These are phyloP conservation scores for Narcine bancroftii DNA, from an alignment of 2,113 vertebrate genomes.

Conservation along the genomic window DNA sequence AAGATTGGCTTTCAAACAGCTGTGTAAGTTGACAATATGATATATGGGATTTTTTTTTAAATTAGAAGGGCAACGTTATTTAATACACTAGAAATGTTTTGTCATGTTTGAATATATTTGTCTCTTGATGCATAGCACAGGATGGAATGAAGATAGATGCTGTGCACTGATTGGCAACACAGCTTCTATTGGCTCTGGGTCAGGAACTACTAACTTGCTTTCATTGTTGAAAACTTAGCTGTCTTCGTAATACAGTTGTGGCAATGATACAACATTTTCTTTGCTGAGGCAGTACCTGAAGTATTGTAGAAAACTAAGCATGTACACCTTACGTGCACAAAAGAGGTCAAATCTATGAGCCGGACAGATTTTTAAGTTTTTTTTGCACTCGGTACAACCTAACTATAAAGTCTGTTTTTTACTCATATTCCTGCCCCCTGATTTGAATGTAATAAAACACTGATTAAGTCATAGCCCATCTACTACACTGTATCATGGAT, in stretches of 20 bases:
- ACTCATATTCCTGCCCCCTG: neutral
- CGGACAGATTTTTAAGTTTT: neutral
- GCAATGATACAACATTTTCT: neutral
- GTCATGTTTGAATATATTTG: neutral
- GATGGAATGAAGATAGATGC: slow-evolving; percentile 6
- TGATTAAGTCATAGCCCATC: neutral
- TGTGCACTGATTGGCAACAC: neutral
- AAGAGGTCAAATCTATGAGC: neutral
- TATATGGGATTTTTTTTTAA: slow-evolving; percentile 19
- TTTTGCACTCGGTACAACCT: neutral
- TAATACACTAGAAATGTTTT: slow-evolving; percentile 3
- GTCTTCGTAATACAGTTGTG: neutral
- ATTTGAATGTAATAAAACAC: neutral
- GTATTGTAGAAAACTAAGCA: neutral
- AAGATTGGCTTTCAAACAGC: slow-evolving; percentile 24
- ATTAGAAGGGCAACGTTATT: slow-evolving; percentile 15
- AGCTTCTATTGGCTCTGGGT: neutral
- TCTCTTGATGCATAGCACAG: neutral
- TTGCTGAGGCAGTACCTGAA: neutral
- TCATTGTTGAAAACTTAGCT: slow-evolving; percentile 11
- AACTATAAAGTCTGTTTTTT: neutral
- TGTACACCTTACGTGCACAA: neutral
- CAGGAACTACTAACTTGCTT: neutral
- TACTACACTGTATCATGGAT: neutral
- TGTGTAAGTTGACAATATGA: slow-evolving; percentile 15